phyloP scores from a whole-genome alignment of 2,113 vertebrate species.

The Chloropsis hardwickii region DNA sequence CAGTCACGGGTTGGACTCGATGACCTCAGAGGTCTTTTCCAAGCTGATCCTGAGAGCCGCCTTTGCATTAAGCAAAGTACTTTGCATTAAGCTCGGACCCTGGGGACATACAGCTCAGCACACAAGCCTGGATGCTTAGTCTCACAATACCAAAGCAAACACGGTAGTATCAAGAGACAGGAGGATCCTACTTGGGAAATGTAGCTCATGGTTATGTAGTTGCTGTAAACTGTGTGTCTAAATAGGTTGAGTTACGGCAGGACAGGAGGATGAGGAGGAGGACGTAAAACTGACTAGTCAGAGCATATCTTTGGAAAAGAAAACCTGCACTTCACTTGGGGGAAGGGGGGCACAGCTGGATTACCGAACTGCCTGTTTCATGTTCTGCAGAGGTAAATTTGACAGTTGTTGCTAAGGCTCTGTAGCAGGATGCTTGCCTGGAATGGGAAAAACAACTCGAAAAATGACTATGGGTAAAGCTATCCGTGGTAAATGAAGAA shows the following conservation, averaged over 20 bases:
- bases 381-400: background rate
- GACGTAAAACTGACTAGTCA: background rate
- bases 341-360: fast-evolving
- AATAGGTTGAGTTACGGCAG: background rate
- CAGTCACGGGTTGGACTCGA: fast-evolving
- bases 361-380: background rate
- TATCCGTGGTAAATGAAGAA: background rate
- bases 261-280: background rate
- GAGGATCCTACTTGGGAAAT: background rate
- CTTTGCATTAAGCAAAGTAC: background rate
- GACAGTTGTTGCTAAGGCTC: background rate
- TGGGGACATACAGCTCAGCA: background rate
- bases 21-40: background rate
- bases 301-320: background rate
- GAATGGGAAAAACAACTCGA: background rate
- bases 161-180: fast-evolving
- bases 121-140: background rate
- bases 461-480: background rate
- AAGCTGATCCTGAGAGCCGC: background rate
- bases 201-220: background rate
- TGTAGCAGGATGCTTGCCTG: background rate
- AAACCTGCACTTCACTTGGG: background rate
- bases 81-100: background rate
- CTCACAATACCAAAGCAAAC: background rate
- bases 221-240: background rate